Percentiles rank a stretch among this genome's conserved stretches.
phyloP scores from a whole-genome alignment of 35 echinoderm and acorn worm genomes.

The Hemicentrotus pulcherrimus region DNA sequence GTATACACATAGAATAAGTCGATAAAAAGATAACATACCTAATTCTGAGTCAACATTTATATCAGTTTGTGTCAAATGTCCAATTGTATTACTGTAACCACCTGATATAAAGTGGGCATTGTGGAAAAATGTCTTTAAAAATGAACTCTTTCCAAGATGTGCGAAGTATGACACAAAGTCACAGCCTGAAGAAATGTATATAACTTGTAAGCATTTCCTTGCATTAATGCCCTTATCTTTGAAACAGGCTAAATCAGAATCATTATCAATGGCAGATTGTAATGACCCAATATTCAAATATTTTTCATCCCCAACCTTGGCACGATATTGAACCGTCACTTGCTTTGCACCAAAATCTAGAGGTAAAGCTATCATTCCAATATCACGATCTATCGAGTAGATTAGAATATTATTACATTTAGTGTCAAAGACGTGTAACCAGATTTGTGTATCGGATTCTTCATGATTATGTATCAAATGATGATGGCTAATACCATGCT shows the following conservation, averaged over 20 bases:
- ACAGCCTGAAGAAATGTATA: conserved; percentile 46
- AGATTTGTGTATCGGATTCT: conserved; percentile 43
- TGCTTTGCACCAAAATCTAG: not conserved
- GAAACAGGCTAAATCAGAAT: conserved; percentile 22
- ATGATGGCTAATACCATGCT: not conserved
- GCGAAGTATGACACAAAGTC: conserved; percentile 66
- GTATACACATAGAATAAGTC: conserved; percentile 47
- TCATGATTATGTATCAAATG: conserved; percentile 47
- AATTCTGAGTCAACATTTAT: not conserved
- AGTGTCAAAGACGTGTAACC: conserved; percentile 9
- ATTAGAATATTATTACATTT: not conserved
- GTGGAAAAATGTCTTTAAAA: conserved; percentile 53
- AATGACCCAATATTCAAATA: not conserved
- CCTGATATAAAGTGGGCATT: not conserved
- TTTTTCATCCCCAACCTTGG: not conserved
- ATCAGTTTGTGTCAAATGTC: conserved; percentile 20
- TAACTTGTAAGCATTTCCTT: conserved; percentile 22
- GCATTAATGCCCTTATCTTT: not conserved
- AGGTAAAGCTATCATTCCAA: conserved; percentile 10
- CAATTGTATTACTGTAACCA: not conserved
- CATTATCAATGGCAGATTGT: not conserved
- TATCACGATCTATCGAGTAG: conserved; percentile 21
- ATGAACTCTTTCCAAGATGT: conserved; percentile 29
- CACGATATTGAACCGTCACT: conserved; percentile 1
- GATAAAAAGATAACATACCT: conserved; percentile 52